Conservation (phyloP, 1,140 invertebrate species). For the Lasioglossum baleicum region DNA sequence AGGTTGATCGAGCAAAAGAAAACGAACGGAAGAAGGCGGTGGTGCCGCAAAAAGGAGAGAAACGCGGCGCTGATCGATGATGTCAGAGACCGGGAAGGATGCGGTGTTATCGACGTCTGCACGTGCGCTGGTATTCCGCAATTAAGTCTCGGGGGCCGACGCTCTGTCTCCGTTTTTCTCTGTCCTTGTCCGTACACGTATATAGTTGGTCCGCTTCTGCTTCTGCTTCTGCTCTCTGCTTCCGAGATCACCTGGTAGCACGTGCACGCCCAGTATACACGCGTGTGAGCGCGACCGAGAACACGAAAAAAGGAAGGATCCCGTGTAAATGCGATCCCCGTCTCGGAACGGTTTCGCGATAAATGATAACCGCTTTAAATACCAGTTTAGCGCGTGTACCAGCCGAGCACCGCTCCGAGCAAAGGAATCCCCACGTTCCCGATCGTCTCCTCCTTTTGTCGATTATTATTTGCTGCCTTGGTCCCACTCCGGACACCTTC, state of each 20-base stretch:
- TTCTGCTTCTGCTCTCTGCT: neutral
- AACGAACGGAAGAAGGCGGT: neutral
- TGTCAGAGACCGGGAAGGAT: slow-evolving; percentile 44
- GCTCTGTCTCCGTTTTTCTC: slow-evolving; percentile 13
- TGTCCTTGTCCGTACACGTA: neutral
- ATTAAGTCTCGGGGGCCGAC: slow-evolving; percentile 40
- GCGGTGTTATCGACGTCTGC: slow-evolving; percentile 48
- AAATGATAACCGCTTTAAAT: slow-evolving; percentile 57
- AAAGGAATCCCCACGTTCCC: slow-evolving; percentile 27
- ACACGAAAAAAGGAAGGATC: slow-evolving; percentile 25
- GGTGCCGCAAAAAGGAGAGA: slow-evolving; percentile 24
- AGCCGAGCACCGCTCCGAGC: neutral
- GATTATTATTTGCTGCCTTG: slow-evolving; percentile 19
- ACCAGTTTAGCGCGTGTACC: slow-evolving; percentile 55
- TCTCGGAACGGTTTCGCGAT: slow-evolving; percentile 48
- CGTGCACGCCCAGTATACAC: slow-evolving; percentile 30
- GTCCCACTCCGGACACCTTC: neutral
- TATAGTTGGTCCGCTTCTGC: neutral
- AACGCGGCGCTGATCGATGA: slow-evolving; percentile 46
- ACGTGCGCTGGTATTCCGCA: slow-evolving; percentile 51
- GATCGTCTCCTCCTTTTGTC: neutral
- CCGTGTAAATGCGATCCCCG: slow-evolving; percentile 23
- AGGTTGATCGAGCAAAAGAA: slow-evolving; percentile 12
- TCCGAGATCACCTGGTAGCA: slow-evolving; percentile 19
- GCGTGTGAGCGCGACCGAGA: slow-evolving; percentile 10